Conservation (phyloP, 2,797 vertebrate species). For the Kryptopterus vitreolus region DNA sequence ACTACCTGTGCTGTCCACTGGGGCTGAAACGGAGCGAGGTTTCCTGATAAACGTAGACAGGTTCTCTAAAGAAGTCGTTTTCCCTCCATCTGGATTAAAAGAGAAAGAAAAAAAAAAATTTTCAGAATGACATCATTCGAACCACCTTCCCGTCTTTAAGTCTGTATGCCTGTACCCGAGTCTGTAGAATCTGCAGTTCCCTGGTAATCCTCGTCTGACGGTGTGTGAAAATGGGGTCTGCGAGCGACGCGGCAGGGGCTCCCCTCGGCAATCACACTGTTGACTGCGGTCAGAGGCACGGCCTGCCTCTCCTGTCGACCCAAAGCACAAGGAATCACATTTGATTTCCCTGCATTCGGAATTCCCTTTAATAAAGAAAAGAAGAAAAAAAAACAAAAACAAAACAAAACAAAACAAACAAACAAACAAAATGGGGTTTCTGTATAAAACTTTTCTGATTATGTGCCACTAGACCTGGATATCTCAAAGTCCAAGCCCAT, state of each 20-base stretch:
- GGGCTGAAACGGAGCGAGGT: conserved; percentile 65
- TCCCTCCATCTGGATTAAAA: conserved; percentile 69
- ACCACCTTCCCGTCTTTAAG: background rate
- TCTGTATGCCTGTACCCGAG: conserved; percentile 65
- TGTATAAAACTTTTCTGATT: conserved; percentile 3
- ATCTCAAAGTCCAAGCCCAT: background rate
- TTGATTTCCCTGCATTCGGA: background rate
- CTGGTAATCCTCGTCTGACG: conserved; percentile 74
- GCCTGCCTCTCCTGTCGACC: conserved; percentile 82
- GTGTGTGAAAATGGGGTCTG: conserved; percentile 66
- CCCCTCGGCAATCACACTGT: conserved; percentile 69
- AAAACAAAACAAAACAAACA: too few relatives aligned
- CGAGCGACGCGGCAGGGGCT: conserved; percentile 68
- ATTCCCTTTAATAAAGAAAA: conserved; percentile 15
- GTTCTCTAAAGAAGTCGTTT: conserved; percentile 58
- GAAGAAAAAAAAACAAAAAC: too few relatives aligned
- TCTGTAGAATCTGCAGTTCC: conserved; percentile 67
- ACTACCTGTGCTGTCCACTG: conserved; percentile 68
- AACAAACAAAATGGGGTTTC: background rate
- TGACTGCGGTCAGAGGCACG: conserved; percentile 80
- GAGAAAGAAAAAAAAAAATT: conserved; percentile 13
- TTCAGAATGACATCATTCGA: background rate
- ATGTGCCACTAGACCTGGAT: background rate
- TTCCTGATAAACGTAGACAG: conserved; percentile 62
- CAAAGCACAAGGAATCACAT: conserved; percentile 1